Base-by-base conservation (phyloP, 2,113 vertebrate species). In the Labrus mixtus region DNA sequence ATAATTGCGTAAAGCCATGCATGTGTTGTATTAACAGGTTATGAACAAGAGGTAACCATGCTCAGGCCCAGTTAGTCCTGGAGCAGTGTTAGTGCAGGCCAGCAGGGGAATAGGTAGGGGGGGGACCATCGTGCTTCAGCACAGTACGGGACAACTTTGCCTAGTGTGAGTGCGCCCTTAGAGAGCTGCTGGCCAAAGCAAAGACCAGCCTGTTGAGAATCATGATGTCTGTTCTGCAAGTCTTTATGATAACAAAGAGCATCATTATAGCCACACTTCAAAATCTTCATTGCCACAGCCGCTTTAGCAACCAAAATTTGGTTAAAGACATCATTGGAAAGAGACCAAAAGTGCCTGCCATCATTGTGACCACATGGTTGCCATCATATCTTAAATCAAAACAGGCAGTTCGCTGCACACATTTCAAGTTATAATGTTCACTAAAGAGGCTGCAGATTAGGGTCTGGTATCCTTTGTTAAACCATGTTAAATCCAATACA, bases 271-370 rank as follows among this genome's bases (percentile, higher is more conserved):
- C 51, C 36, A 54, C 71, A 63, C 25, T 41, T 69, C 33, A 68
- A 63, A 69, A 59, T 12, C 12, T 45, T 45, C 5, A 13, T 12
- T 4, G 15, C 43, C 4, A 45, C 11, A 45, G 43, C 43, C 0
- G 43, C 15, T 15, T 4, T 13, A 15, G 12, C 6, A 15, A 33
- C 10, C 66, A 68, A 46, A 72, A 61, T 58, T 63, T 81, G 63
- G 73, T 88, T 23, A 19, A 84, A 65, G 48, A 60, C 29, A 37
- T 41, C 25, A 77, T 80, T 82, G 62, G 77, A 78, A 79, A 22
- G 0, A 55, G 62, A 71, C 70, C 79, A 89, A 75, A 78, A 83
- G 67, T 41, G 17, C 11, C 55, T 50, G 48, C 68, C 43, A 15
- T 76, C 61, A 85, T 67, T 76, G 69, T 33, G 70, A 46, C 43